A percentile compares a stretch with the other conserved stretches of the same genome.
These are phyloP conservation scores for Setophaga petechia DNA, from an alignment of 2,113 vertebrate species.

Conservation along the genomic window DNA sequence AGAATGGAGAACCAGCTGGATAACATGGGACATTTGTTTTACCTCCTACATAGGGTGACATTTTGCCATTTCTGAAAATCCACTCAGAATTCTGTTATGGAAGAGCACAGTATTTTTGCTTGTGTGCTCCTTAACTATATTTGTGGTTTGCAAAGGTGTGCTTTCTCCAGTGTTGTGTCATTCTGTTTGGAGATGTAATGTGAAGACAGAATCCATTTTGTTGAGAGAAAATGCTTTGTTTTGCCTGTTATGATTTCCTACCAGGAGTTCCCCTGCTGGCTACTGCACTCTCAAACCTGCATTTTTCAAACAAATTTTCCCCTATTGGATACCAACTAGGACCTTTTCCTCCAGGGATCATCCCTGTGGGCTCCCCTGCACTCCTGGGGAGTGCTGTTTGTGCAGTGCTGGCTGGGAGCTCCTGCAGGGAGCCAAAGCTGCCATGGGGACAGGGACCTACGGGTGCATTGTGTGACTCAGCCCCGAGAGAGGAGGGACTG, in stretches of 20 bases:
- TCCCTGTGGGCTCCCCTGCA: not conserved
- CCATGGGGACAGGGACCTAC: fast-evolving
- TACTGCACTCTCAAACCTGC: not conserved
- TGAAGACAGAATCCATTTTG: not conserved
- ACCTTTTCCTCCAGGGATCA: not conserved
- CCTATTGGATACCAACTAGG: fast-evolving
- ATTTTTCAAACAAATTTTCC: not conserved
- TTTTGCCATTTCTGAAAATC: not conserved
- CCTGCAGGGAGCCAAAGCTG: not conserved
- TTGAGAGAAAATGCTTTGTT: not conserved
- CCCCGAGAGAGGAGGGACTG: not conserved
- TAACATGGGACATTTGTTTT: not conserved
- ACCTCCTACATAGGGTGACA: not conserved
- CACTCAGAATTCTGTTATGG: not conserved
- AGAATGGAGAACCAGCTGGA: not conserved
- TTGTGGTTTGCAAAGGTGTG: not conserved
- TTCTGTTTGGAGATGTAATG: not conserved
- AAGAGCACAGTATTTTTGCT: not conserved
- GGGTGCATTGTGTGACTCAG: fast-evolving
- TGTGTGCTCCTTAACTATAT: not conserved
- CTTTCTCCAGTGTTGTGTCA: not conserved
- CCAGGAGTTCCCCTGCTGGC: not conserved
- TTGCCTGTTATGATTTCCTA: not conserved
- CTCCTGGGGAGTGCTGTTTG: fast-evolving
- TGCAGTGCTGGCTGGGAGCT: not conserved